Base-by-base conservation (phyloP, 1,140 invertebrate genomes). In the Drosophila nigromelanica region DNA sequence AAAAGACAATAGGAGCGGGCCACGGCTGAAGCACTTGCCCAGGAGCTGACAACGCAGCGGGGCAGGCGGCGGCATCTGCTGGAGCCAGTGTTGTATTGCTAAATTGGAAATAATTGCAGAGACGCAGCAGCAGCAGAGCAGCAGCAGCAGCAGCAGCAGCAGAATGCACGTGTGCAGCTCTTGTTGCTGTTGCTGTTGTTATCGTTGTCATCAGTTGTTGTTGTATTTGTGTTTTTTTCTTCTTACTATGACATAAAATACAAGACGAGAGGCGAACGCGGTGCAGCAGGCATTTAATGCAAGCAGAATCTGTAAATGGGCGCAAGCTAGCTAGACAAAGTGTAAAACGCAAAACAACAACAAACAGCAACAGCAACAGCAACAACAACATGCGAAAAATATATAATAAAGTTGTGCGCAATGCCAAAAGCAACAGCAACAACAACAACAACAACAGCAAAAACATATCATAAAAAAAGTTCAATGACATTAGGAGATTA, bases 71-170 rank as follows among this genome's bases (percentile, higher is more conserved):
- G 58, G 63, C 51, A 69, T 73, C 47, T 73, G 55, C 63, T 69
- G 58, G 43, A 76, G 50, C 55, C 64, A 68, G 66, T 73, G 79
- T 83, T 89, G 83, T 87, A 73, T 82, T 74, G 83, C 83, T 87
- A 87, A 87, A 87, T 87, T 87, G 83, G 83, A 87, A 89, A 87
- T 87, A 87, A 87, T 87, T 87, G 83, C 83, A 73, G 76, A 66
- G 70, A 54, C 58, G 79, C 68, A 73, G 50, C 47, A 52, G 18
- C 59, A 63, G 50, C 27, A n/a, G n/a, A n/a, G n/a, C n/a, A n/a
- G 40, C 59, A 70, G 30, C 51, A 55, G 43, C 42, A 15, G 18
- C 59, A 63, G 50, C 27, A 21, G 37, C 81, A 67, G 70, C 50
- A 69, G 73, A 85, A 89, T 89, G 79, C 83, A 89, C 83, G 83